Evolutionary conservation across 2,113 vertebrate species (phyloP).

Genomic region (Corythornis madagascariensis): DNA sequence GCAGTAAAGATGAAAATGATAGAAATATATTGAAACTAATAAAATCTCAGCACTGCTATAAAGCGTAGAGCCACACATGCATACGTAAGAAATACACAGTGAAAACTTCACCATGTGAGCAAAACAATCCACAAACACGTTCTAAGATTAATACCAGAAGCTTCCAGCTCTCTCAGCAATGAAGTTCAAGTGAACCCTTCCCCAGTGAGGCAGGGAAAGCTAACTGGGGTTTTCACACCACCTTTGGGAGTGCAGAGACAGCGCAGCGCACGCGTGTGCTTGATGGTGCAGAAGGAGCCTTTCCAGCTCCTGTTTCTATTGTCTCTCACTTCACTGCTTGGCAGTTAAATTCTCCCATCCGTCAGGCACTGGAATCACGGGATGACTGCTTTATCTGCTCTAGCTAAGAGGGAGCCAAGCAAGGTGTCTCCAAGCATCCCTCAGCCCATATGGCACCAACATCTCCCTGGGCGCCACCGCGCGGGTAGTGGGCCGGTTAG

Average conservation of each 20-base stretch:
- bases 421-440: not conserved
- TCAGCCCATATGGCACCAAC: not conserved
- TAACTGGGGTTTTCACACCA: not conserved
- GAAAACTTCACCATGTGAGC: rapidly evolving
- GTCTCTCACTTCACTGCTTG: not conserved
- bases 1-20: not conserved
- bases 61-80: not conserved
- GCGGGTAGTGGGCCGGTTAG: not conserved
- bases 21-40: not conserved
- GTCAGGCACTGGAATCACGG: not conserved
- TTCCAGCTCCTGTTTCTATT: not conserved
- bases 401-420: not conserved
- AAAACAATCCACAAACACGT: not conserved
- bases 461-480: not conserved
- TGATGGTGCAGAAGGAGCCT: not conserved
- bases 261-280: not conserved
- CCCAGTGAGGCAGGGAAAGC: not conserved
- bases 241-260: not conserved
- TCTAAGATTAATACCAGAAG: not conserved
- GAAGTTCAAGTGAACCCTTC: not conserved
- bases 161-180: not conserved
- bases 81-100: not conserved
- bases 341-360: not conserved
- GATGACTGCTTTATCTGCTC: not conserved
- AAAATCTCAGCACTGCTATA: not conserved